Evolutionary conservation across 1,140 invertebrate species (phyloP).

Genomic region (Zaprionus africanus): DNA sequence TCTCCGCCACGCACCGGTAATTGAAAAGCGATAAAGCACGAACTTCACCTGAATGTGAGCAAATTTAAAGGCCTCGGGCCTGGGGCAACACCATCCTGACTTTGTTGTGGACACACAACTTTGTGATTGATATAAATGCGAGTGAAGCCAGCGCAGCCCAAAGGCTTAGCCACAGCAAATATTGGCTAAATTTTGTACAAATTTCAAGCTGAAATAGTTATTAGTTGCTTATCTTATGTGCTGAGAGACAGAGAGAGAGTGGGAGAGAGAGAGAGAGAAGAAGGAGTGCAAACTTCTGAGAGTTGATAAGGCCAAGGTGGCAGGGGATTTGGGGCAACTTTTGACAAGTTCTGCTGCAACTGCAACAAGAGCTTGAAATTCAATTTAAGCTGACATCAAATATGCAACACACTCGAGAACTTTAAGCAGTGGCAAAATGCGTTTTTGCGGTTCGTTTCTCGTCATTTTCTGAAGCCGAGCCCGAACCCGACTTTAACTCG

Average conservation of each 20-base stretch:
- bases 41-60: conserved; percentile 27
- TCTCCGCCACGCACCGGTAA: conserved; percentile 37
- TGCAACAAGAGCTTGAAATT: conserved; percentile 17
- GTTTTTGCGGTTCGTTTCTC: conserved; percentile 18
- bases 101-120: conserved; percentile 10
- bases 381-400: conserved; percentile 26
- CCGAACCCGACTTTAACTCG: neutral
- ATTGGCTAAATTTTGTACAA: neutral
- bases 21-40: conserved; percentile 74
- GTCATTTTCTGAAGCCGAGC: conserved; percentile 2
- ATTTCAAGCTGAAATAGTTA: neutral
- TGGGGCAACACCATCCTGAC: neutral
- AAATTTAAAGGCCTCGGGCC: conserved; percentile 37
- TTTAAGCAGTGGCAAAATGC: conserved; percentile 14
- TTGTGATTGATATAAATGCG: neutral
- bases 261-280: too few relatives aligned
- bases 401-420: conserved; percentile 19
- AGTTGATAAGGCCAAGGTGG: neutral
- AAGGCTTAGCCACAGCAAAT: neutral
- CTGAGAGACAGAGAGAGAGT: neutral
- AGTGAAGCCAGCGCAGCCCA: neutral
- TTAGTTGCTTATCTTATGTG: conserved; percentile 4
- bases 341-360: neutral
- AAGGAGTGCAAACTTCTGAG: neutral
- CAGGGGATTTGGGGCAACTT: neutral